Evolutionary conservation across 2,888 invertebrate species (phyloP), one percentile per base, ranked within the genome.

Genomic region (Leuctra nigra): DNA sequence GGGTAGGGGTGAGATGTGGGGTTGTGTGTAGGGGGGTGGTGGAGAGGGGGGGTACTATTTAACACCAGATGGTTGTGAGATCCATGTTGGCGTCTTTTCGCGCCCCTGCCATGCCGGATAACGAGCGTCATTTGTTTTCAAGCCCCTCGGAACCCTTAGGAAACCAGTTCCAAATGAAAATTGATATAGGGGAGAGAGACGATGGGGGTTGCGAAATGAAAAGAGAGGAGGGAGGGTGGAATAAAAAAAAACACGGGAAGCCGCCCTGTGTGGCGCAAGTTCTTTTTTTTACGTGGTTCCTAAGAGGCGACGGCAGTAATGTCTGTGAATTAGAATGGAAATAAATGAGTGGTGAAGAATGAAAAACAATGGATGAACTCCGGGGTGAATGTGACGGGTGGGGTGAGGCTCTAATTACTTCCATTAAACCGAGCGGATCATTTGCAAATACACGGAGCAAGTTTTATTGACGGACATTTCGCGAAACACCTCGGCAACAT

Each of bases 141-240:
- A 53, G 23, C 52, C 41, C 25, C 39, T 46, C 59, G 24, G 52
- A 23, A 13, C 24, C 54, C 20, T 18, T 54, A 29, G 24, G 25
- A 47, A 47, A 47, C 55, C 29, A 46, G 56, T 54, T 46, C 56
- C 54, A 59, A 59, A 59, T 59, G 59, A 59, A 59, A 59, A 59
- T 59, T 59, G 59, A 59, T 59, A 59, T 57, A 55, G 59, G 54
- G 57, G 59, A 55, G 57, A 38, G 52, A 57, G 56, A 55, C 53
- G 53, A 29, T 13, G 53, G 35, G 41, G 33, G 24, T 29, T 52
- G 53, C 36, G 20, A 25, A 54, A 47, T 54, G 52, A 55, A 55
- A 58, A 55, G 53, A 36, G 52, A 59, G 29, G 46, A n/a, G n/a
- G n/a, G n/a, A n/a, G n/a, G n/a, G n/a, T n/a, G n/a, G n/a, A n/a